Conservation (phyloP, 2,113 vertebrate genomes). For the Strix aluco region DNA sequence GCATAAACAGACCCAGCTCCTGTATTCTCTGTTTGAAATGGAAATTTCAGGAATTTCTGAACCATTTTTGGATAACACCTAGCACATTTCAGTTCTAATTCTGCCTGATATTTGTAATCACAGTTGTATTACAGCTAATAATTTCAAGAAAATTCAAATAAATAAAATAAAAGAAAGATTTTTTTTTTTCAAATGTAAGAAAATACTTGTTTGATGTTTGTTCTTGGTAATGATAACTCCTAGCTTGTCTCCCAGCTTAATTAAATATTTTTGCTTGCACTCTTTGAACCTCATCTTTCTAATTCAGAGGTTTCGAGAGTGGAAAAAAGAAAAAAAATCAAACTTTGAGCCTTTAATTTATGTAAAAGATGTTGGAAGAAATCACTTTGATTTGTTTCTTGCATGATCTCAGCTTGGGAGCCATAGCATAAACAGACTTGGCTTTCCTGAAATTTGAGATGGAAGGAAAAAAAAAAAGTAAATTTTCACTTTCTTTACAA, state of each 20-base stretch:
- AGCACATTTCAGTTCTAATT: background rate
- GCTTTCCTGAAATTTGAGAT: background rate
- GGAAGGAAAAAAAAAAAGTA: background rate
- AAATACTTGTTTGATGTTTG: background rate
- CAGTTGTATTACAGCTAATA: background rate
- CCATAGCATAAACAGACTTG: background rate
- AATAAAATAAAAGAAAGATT: background rate
- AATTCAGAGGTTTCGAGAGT: background rate
- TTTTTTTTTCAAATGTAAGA: background rate
- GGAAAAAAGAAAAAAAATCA: background rate
- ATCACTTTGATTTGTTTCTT: background rate
- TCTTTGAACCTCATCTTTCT: background rate
- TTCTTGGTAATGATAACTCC: background rate
- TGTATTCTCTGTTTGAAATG: background rate
- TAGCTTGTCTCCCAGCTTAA: background rate
- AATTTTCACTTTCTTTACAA: background rate
- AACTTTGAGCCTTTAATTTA: background rate
- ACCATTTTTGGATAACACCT: background rate
- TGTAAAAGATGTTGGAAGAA: background rate
- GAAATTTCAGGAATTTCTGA: background rate
- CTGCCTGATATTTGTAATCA: background rate
- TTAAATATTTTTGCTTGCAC: background rate
- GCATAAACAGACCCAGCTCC: background rate
- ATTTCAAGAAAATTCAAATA: background rate
- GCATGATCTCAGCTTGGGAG: background rate